Conservation (phyloP, 2,113 vertebrate genomes). For the Pithys albifrons region DNA sequence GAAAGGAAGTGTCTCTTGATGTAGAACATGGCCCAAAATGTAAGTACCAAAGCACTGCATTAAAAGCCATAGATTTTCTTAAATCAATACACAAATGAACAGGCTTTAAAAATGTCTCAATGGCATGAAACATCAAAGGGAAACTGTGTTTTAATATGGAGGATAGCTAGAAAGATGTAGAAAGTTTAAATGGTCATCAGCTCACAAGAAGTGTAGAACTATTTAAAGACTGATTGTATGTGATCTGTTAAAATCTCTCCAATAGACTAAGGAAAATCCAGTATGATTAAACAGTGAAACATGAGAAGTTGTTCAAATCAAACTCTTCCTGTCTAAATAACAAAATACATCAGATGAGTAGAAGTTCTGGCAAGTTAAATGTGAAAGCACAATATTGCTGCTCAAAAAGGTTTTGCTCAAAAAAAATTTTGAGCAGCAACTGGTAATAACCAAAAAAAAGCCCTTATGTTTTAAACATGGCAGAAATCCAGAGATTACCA, state of each 20-base stretch:
- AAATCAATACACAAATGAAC: not conserved
- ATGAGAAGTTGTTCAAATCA: not conserved
- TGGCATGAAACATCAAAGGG: not conserved
- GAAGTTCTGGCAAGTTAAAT: not conserved
- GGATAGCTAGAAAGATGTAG: not conserved
- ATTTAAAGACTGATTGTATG: not conserved
- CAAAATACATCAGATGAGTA: not conserved
- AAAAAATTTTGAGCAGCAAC: not conserved
- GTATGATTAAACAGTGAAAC: not conserved
- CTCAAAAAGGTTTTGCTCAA: not conserved
- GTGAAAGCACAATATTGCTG: not conserved
- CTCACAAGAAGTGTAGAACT: not conserved
- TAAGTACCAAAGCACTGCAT: not conserved
- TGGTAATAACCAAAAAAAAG: not conserved
- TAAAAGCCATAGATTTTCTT: not conserved
- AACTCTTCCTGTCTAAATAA: not conserved
- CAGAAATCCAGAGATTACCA: not conserved
- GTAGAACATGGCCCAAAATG: not conserved
- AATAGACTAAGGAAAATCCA: not conserved
- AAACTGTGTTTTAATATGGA: not conserved
- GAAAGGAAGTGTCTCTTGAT: not conserved
- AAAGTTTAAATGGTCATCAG: not conserved
- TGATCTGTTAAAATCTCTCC: not conserved
- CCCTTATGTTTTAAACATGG: not conserved
- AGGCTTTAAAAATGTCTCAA: not conserved